Base-by-base conservation (phyloP, 2,888 invertebrate species). In the Cartodere bifasciata region DNA sequence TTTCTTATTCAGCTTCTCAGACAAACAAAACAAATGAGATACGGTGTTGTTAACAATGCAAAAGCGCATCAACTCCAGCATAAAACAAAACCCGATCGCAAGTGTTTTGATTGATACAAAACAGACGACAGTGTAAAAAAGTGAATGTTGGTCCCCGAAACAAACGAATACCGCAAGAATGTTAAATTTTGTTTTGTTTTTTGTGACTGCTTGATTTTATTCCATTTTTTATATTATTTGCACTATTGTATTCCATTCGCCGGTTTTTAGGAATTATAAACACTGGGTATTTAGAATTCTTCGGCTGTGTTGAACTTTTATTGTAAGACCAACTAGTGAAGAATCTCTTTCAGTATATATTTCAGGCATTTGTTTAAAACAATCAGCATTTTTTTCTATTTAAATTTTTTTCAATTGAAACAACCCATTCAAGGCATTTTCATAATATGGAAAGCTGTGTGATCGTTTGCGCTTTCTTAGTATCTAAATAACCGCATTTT, bases 41-140 rank as follows among this genome's bases (percentile, higher is more conserved):
- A 44, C 45, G 42, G n/a, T n/a, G n/a, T n/a, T n/a, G n/a, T n/a
- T n/a, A n/a, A n/a, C n/a, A n/a, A n/a, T n/a, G n/a, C n/a, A n/a
- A n/a, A n/a, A n/a, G n/a, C n/a, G n/a, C n/a, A n/a, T n/a, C n/a
- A n/a, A n/a, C n/a, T n/a, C n/a, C n/a, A n/a, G n/a, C n/a, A n/a
- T n/a, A n/a, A n/a, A 44, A 44, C 37, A 43, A 43, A 48, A 47
- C 46, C 41, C 42, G 49, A 45, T 45, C 40, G 42, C 41, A 34
- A 40, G 38, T 45, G 45, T 50, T 55, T 56, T 56, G 56, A 56
- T 56, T 56, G 56, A 56, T 55, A 55, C 50, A 54, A 54, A 53
- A 53, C 55, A 53, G 53, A 53, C 55, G 54, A 44, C 55, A 53
- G 45, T 42, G 50, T 48, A 54, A 53, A 55, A 55, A 54, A 49